These are phyloP conservation scores for Heliconius hermathena DNA, from an alignment of 1,140 invertebrate species.

Conservation along the genomic window DNA sequence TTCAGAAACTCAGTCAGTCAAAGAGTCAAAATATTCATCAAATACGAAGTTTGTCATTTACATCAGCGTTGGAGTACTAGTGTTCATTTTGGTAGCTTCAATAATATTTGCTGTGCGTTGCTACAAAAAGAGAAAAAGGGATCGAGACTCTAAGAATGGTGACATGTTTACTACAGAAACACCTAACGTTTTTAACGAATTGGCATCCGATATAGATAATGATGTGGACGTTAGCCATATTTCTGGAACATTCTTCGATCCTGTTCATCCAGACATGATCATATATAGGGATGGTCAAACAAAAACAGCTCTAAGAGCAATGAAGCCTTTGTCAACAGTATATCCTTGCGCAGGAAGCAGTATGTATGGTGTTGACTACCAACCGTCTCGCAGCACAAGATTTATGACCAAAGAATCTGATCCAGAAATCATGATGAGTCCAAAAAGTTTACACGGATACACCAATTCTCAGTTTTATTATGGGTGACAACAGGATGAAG, in stretches of 20 bases:
- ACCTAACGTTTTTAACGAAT: conserved; percentile 77
- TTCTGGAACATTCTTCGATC: conserved; percentile 77
- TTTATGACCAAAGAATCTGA: conserved; percentile 60
- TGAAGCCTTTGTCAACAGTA: conserved; percentile 73
- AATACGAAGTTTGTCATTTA: conserved; percentile 62
- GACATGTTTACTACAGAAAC: conserved; percentile 79
- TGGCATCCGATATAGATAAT: conserved; percentile 77
- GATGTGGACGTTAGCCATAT: conserved; percentile 77
- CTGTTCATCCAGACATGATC: conserved; percentile 78
- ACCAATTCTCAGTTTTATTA: conserved; percentile 76
- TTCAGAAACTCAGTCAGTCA: conserved; percentile 38
- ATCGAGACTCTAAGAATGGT: conserved; percentile 68
- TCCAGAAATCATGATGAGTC: conserved; percentile 67
- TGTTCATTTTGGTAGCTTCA: conserved; percentile 55
- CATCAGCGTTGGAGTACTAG: conserved; percentile 55
- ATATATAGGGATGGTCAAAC: conserved; percentile 70
- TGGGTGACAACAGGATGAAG: conserved; percentile 68
- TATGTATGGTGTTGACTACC: conserved; percentile 79
- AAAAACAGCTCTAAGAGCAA: conserved; percentile 65
- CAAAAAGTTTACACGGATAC: conserved; percentile 73
- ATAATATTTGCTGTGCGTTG: conserved; percentile 57
- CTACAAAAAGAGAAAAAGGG: conserved; percentile 54
- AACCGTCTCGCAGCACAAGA: conserved; percentile 56
- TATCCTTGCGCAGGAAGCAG: conserved; percentile 69
- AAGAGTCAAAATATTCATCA: conserved; percentile 46